phyloP scores from a whole-genome alignment of 2,888 invertebrate species.

The Patella pellucida region DNA sequence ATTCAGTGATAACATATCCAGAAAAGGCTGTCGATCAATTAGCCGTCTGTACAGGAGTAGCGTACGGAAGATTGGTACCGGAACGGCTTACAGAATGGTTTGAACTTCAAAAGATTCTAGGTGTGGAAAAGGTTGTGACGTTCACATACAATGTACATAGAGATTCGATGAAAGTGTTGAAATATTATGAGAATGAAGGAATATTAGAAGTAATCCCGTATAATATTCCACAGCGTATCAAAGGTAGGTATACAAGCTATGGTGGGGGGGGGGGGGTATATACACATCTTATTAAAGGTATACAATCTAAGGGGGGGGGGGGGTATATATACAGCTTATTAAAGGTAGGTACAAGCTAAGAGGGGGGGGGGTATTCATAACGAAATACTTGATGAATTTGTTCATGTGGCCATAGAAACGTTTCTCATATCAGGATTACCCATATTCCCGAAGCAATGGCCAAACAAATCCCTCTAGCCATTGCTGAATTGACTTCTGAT shows the following conservation, averaged over 20 bases:
- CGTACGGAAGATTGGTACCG: not conserved
- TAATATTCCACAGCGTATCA: not conserved
- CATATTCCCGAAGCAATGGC: too few species aligned
- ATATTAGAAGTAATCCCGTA: not conserved
- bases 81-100: not conserved
- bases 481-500: too few species aligned
- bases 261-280: too few species aligned
- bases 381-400: too few species aligned
- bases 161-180: not conserved
- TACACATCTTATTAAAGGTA: too few species aligned
- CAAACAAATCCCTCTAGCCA: too few species aligned
- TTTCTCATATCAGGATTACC: too few species aligned
- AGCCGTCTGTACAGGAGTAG: not conserved
- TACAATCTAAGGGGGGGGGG: too few species aligned
- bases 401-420: too few species aligned
- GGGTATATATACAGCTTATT: too few species aligned
- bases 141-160: not conserved
- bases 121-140: not conserved
- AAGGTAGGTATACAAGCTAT: not conserved
- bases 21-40: not conserved
- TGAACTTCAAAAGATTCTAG: constrained; percentile 3
- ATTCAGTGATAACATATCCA: not conserved
- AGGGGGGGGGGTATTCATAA: too few species aligned
- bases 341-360: too few species aligned
- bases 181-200: not conserved